phyloP scores from a whole-genome alignment of 1,140 invertebrate genomes.

The Subanguina moxae region DNA sequence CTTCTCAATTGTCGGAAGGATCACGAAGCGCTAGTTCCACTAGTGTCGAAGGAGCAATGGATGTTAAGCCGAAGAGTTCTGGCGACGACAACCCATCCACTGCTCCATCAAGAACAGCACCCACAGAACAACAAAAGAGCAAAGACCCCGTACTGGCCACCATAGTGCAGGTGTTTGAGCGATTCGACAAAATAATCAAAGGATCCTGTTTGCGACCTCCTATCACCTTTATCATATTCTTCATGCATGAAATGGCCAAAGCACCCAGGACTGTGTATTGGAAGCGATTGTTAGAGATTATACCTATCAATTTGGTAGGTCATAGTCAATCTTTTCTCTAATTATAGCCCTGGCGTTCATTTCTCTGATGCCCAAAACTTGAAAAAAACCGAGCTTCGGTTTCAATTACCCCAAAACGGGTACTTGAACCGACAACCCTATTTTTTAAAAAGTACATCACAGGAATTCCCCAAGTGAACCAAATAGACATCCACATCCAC shows the following conservation, averaged over 20 bases:
- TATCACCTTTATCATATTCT: slow-evolving; percentile 37
- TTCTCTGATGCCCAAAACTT: no score
- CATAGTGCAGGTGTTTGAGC: slow-evolving; percentile 19
- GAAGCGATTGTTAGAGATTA: slow-evolving; percentile 38
- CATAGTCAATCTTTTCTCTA: background rate
- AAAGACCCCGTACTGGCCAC: slow-evolving; percentile 5
- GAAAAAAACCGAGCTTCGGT: no score
- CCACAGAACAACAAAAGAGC: background rate
- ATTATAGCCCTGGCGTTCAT: no score
- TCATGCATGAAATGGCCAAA: slow-evolving; percentile 37
- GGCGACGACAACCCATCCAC: background rate
- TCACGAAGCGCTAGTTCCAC: background rate
- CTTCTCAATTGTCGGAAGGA: no score
- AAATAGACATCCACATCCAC: no score
- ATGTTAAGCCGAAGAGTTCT: background rate
- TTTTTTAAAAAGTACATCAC: no score
- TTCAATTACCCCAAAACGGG: no score
- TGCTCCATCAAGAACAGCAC: background rate
- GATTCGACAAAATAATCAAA: slow-evolving; percentile 35
- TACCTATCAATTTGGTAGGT: slow-evolving; percentile 33
- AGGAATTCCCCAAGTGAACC: no score
- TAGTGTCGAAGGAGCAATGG: background rate
- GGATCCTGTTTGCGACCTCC: slow-evolving; percentile 21
- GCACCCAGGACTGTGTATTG: slow-evolving; percentile 34
- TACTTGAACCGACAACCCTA: no score